These are phyloP conservation scores for Volucella inanis DNA, from an alignment of 2,888 invertebrate genomes.

Conservation along the genomic window DNA sequence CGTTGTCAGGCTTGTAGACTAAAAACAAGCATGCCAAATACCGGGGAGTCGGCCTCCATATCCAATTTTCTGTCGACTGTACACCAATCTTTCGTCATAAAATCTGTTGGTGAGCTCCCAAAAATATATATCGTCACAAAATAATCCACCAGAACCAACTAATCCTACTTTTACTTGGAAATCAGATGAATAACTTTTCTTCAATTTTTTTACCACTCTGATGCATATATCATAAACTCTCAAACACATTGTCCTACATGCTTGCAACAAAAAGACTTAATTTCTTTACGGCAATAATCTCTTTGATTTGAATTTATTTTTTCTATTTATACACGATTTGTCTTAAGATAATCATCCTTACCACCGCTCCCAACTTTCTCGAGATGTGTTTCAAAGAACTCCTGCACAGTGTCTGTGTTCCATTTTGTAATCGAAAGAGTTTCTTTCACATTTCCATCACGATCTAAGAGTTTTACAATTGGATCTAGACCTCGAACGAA, in stretches of 20 bases:
- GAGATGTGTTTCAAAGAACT: conserved; percentile 96
- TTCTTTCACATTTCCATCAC: conserved; percentile 92
- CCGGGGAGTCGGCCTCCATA: no score
- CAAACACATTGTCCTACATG: conserved; percentile 1
- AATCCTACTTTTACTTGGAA: no score
- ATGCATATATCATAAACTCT: no score
- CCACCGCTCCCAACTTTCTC: conserved; percentile 81
- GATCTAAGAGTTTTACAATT: conserved; percentile 94
- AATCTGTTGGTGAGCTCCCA: no score
- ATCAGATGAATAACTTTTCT: no score
- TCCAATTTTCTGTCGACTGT: no score
- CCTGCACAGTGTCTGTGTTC: conserved; percentile 99
- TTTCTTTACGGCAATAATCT: background rate
- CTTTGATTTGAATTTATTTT: conserved; percentile 1
- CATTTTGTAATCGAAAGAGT: conserved; percentile 98
- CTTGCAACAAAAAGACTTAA: background rate
- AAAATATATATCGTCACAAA: no score
- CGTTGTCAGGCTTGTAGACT: no score
- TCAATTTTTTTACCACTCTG: no score
- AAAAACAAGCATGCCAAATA: no score
- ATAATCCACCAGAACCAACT: no score
- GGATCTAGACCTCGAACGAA: conserved; percentile 97
- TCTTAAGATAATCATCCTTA: conserved; percentile 85
- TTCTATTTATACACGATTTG: conserved; percentile 82
- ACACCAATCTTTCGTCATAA: no score